Conservation (phyloP, 1,140 invertebrate species). For the Lasioglossum baleicum region DNA sequence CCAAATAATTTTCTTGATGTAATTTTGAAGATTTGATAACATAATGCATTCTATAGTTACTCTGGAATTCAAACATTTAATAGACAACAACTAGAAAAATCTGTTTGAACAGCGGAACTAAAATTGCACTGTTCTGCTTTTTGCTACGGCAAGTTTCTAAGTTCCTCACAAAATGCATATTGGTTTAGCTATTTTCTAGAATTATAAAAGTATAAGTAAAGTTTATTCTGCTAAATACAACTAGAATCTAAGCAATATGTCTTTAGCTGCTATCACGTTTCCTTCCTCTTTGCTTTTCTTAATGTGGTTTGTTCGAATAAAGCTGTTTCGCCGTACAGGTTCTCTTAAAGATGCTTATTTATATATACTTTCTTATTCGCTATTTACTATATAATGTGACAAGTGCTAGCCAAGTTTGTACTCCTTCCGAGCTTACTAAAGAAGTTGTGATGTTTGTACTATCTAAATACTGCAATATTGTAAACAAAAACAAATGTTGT, state of each 20-base stretch:
- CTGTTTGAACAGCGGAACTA: neutral
- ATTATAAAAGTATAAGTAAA: neutral
- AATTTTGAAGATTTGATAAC: neutral
- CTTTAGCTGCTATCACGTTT: neutral
- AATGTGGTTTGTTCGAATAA: neutral
- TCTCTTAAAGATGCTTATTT: neutral
- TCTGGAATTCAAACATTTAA: neutral
- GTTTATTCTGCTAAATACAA: neutral
- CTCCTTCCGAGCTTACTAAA: neutral
- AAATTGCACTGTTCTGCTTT: neutral
- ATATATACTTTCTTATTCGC: neutral
- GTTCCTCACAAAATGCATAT: neutral
- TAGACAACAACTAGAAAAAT: neutral
- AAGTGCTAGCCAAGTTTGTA: neutral
- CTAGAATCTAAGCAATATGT: neutral
- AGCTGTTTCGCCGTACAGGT: neutral
- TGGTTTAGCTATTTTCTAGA: neutral
- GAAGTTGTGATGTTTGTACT: neutral
- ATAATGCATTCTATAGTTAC: neutral
- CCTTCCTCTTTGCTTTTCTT: neutral
- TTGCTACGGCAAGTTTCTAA: neutral
- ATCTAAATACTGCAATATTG: too few species aligned
- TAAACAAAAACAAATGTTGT: neutral
- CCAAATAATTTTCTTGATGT: neutral
- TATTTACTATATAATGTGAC: neutral